Base-by-base conservation (phyloP, 2,888 invertebrate genomes). In the Hyles lineata region DNA sequence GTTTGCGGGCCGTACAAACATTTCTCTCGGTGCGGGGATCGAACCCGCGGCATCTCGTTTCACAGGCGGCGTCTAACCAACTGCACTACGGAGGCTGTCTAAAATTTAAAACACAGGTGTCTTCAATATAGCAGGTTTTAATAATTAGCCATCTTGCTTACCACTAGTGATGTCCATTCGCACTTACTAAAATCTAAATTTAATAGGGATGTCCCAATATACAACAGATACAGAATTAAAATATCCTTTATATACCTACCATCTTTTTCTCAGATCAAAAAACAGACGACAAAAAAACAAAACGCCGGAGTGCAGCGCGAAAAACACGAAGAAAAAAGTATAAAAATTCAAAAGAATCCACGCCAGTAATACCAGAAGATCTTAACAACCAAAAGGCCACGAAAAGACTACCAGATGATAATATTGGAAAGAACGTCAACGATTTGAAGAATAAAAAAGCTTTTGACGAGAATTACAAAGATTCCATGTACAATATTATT, bases 361-460 rank as follows among this genome's bases (percentile, higher is more conserved):
- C 50, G 7, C 15, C 23, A 50, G 21, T 55, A 6, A 17, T 19
- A 15, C 76, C 78, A 77, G 70, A 73, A 74, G 25, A 75, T 73
- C 19, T 77, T 3, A 87, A 91, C 79, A 90, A 91, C 74, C 81
- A 84, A 15, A 74, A 84, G 0, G 32, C 77, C 0, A 83, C 84
- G 6, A 80, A 82, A 1, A 90, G 90, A 73, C 77, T 79, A 0
- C 79, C 81, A n/a, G 87, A 86, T 62, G 87, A 85, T 0, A 88
- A 82, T 2, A 80, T 93, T 0, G 94, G 93, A 0, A 92, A 92
- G 67, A 93, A 93, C 67, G 94, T 93, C 0, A 94, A 94, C 59
- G 85, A 92, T 74, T 76, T 94, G 0, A 83, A 79, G 3, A 79
- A 79, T 1, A 50, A 21, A 0, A 43, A 15, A 6, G 4, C 23